Conservation (phyloP, 2,797 vertebrate species). For the Rhynchonycteris naso region DNA sequence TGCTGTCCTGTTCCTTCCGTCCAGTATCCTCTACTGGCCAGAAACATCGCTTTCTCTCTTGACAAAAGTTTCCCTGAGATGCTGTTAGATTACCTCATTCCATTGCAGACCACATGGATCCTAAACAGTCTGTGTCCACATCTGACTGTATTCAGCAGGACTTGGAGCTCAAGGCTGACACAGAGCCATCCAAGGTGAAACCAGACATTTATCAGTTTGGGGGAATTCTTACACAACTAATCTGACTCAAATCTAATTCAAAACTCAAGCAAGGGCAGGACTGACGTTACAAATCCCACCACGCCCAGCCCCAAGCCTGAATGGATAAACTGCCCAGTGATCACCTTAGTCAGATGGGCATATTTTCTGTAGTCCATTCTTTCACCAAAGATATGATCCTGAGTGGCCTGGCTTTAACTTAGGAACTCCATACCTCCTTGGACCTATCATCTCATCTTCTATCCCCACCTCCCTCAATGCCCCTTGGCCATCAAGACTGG, state of each 20-base stretch:
- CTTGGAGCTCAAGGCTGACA: background rate
- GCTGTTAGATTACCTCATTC: background rate
- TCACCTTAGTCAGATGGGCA: background rate
- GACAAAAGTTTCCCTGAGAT: background rate
- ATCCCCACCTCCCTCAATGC: no score
- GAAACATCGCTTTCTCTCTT: background rate
- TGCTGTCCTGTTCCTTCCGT: background rate
- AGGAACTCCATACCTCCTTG: background rate
- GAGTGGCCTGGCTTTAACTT: background rate
- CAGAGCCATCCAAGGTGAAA: accelerated
- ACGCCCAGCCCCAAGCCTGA: background rate
- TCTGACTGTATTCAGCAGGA: background rate
- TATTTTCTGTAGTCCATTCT: background rate
- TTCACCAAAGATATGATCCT: background rate
- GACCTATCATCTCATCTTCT: background rate
- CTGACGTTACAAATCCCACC: background rate
- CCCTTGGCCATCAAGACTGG: background rate
- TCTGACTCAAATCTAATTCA: background rate
- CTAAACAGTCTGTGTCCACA: background rate
- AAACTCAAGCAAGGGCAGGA: background rate
- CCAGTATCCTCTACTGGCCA: background rate
- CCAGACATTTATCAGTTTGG: background rate
- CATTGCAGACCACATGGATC: background rate
- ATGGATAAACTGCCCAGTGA: background rate
- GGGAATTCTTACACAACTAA: background rate